Conservation (phyloP, 64 coral and sea anemone genomes). For the Stichodactyla helianthus region DNA sequence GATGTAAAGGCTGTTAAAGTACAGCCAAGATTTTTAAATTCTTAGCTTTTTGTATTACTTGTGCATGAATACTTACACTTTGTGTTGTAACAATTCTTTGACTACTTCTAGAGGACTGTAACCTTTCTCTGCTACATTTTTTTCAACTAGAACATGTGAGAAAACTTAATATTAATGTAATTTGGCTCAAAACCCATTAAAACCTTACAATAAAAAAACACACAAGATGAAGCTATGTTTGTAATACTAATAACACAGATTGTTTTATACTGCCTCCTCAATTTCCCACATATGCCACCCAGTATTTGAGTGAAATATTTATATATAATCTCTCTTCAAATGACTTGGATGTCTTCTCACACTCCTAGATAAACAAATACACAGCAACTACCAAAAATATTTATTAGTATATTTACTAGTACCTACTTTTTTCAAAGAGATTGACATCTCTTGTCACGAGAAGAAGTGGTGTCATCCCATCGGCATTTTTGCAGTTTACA, state of each 20-base stretch:
- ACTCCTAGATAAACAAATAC: background rate
- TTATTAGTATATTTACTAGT: background rate
- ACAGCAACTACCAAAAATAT: background rate
- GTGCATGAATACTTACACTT: constrained; percentile 68
- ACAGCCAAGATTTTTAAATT: too few species aligned
- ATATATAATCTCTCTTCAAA: too few species aligned
- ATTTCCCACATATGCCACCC: too few species aligned
- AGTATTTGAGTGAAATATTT: too few species aligned
- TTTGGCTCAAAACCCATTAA: background rate
- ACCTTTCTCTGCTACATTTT: constrained; percentile 37
- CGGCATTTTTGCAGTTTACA: constrained; percentile 88
- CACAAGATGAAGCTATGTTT: background rate
- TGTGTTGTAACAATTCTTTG: constrained; percentile 71
- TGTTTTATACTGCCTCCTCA: too few species aligned
- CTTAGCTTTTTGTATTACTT: too few species aligned
- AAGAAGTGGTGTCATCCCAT: constrained; percentile 87
- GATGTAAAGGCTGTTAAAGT: too few species aligned
- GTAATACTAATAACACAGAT: too few species aligned
- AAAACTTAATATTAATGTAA: background rate
- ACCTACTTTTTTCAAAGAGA: constrained; percentile 91
- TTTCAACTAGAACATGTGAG: constrained; percentile 66
- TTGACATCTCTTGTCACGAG: constrained; percentile 88
- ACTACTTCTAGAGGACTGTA: constrained; percentile 90
- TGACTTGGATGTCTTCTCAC: background rate
- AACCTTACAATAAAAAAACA: constrained; percentile 1